These are phyloP conservation scores for Osmerus eperlanus DNA, from an alignment of 2,113 vertebrate genomes.

Conservation along the genomic window DNA sequence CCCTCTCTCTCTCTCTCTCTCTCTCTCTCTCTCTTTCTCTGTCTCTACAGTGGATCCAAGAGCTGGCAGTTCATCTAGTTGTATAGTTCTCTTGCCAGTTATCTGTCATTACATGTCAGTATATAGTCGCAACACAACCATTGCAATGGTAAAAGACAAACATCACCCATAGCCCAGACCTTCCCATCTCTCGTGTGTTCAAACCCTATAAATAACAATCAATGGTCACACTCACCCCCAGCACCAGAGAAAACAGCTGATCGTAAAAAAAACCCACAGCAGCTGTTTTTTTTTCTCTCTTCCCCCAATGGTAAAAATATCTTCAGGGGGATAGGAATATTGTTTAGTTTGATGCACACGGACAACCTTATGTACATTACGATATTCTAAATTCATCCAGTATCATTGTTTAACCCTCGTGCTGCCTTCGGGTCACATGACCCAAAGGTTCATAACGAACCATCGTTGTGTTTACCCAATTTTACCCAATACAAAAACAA, in stretches of 20 bases:
- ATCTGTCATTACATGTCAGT: slow-evolving; percentile 20
- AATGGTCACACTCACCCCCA: slow-evolving; percentile 63
- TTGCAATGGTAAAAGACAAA: slow-evolving; percentile 46
- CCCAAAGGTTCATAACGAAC: no score
- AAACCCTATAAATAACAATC: slow-evolving; percentile 73
- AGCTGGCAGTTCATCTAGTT: slow-evolving; percentile 39
- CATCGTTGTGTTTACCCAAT: no score
- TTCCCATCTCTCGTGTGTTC: slow-evolving; percentile 35
- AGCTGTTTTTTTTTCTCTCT: slow-evolving; percentile 3
- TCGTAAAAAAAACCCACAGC: slow-evolving; percentile 39
- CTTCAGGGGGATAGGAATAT: no score
- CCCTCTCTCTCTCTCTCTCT: no score
- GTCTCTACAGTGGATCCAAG: slow-evolving; percentile 45
- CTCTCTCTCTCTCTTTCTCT: slow-evolving; percentile 11
- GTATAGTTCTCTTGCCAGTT: slow-evolving; percentile 22
- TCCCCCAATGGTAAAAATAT: no score
- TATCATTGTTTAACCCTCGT: no score
- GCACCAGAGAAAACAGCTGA: slow-evolving; percentile 67
- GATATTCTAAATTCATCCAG: no score
- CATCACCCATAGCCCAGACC: slow-evolving; percentile 41
- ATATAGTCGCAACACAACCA: slow-evolving; percentile 51
- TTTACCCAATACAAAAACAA: no score
- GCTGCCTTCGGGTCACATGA: no score
- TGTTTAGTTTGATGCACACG: no score
- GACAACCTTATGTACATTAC: no score